Conservation (phyloP, 2,888 invertebrate species). For the Pelosia muscerda region DNA sequence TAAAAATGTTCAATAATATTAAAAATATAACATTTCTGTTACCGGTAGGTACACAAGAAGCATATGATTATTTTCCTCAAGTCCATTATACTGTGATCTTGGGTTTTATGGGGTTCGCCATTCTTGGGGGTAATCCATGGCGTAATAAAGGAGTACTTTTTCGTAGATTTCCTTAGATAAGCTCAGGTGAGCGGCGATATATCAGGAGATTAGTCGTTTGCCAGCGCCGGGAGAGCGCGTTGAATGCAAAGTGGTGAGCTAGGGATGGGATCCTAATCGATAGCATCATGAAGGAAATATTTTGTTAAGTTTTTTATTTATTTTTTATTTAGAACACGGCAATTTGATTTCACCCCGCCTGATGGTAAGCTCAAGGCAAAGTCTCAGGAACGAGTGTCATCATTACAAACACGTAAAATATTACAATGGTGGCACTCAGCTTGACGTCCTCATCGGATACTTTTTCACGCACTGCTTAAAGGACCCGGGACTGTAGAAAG, state of each 20-base stretch:
- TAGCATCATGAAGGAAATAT: neutral
- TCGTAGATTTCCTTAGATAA: conserved; percentile 77
- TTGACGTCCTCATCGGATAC: too few relatives aligned
- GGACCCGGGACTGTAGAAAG: too few relatives aligned
- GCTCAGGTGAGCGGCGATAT: conserved; percentile 83
- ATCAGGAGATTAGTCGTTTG: conserved; percentile 84
- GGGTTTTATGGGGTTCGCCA: conserved; percentile 54
- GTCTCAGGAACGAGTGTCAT: too few relatives aligned
- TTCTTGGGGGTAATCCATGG: conserved; percentile 66
- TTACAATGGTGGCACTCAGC: too few relatives aligned
- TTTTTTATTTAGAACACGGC: too few relatives aligned
- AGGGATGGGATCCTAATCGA: conserved; percentile 49
- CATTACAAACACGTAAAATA: too few relatives aligned
- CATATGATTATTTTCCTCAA: conserved; percentile 30
- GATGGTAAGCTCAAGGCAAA: too few relatives aligned
- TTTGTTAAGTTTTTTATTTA: neutral
- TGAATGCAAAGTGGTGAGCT: conserved; percentile 78
- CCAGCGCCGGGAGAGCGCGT: conserved; percentile 66
- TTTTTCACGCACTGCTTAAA: too few relatives aligned
- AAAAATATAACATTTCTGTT: neutral
- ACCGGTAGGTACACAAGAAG: conserved; percentile 11
- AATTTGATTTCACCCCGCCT: too few relatives aligned
- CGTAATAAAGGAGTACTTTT: conserved; percentile 81
- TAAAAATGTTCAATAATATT: neutral
- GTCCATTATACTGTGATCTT: conserved; percentile 52